Percentiles rank a stretch among this genome's conserved stretches.
These are phyloP conservation scores for Callaeas wilsoni DNA, from an alignment of 2,113 vertebrate genomes.

Conservation along the genomic window DNA sequence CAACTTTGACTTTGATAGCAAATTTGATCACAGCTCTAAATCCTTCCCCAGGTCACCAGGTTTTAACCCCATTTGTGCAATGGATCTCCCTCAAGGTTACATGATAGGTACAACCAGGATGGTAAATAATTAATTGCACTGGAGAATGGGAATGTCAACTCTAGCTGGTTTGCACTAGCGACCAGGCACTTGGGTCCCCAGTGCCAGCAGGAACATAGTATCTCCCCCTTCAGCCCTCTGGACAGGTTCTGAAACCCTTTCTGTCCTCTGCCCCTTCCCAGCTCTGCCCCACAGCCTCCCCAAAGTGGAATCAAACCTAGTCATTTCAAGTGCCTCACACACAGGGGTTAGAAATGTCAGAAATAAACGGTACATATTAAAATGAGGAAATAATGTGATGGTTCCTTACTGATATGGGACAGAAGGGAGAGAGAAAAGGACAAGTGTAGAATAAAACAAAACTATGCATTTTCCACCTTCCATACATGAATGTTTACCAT, in stretches of 20 bases:
- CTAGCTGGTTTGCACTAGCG: background rate
- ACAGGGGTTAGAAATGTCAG: background rate
- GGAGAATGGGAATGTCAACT: background rate
- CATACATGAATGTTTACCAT: background rate
- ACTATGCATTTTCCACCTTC: slow-evolving; percentile 8
- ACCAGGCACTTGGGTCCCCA: background rate
- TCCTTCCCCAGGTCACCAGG: slow-evolving; percentile 3
- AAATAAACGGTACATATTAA: background rate
- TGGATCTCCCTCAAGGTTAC: background rate
- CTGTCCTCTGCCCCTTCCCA: background rate
- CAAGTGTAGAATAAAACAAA: background rate
- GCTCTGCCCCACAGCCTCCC: background rate
- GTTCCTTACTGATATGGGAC: background rate
- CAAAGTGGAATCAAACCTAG: background rate
- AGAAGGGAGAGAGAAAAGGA: background rate
- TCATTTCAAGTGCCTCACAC: background rate
- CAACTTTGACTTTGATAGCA: background rate
- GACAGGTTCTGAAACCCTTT: background rate
- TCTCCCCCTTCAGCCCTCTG: background rate
- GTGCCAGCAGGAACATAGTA: background rate
- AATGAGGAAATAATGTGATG: background rate
- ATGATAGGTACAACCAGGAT: background rate
- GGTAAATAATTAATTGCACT: background rate
- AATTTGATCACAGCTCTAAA: slow-evolving; percentile 39
- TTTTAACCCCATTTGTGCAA: slow-evolving; percentile 24